Conservation (phyloP, 2,797 vertebrate species). For the Coilia nasus region DNA sequence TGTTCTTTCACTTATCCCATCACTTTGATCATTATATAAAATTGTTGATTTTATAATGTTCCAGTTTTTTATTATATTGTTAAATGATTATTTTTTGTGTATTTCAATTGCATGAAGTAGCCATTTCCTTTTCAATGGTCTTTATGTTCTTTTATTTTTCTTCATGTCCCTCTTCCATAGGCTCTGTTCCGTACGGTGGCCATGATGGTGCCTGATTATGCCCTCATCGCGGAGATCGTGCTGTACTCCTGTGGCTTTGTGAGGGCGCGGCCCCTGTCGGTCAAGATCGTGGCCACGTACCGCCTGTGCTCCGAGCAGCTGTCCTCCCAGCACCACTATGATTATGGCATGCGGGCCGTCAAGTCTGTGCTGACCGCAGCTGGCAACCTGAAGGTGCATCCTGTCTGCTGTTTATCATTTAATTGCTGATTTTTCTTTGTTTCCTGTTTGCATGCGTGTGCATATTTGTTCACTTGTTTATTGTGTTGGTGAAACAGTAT, state of each 20-base stretch:
- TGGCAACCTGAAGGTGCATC: conserved; percentile 86
- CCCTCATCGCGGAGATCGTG: conserved; percentile 92
- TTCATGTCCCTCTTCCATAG: conserved; percentile 56
- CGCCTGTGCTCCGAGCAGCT: conserved; percentile 89
- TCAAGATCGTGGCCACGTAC: conserved; percentile 90
- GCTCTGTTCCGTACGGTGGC: conserved; percentile 90
- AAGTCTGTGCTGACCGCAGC: conserved; percentile 91
- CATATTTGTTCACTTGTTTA: too few relatives aligned
- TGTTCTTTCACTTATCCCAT: neutral
- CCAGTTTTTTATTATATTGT: too few relatives aligned
- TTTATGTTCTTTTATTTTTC: neutral
- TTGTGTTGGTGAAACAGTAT: too few relatives aligned
- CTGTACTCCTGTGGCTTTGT: conserved; percentile 92
- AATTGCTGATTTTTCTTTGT: too few relatives aligned
- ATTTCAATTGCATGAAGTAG: neutral
- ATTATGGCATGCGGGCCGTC: conserved; percentile 93
- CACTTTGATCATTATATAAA: neutral
- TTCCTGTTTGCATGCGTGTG: too few relatives aligned
- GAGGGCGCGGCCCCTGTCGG: conserved; percentile 84
- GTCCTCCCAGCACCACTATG: conserved; percentile 90
- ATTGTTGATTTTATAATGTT: neutral
- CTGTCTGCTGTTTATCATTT: neutral
- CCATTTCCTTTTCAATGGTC: neutral
- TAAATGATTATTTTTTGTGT: too few relatives aligned
- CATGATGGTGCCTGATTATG: conserved; percentile 95